Base-by-base conservation (phyloP, 2,888 invertebrate species). In the Gryllus longicercus region DNA sequence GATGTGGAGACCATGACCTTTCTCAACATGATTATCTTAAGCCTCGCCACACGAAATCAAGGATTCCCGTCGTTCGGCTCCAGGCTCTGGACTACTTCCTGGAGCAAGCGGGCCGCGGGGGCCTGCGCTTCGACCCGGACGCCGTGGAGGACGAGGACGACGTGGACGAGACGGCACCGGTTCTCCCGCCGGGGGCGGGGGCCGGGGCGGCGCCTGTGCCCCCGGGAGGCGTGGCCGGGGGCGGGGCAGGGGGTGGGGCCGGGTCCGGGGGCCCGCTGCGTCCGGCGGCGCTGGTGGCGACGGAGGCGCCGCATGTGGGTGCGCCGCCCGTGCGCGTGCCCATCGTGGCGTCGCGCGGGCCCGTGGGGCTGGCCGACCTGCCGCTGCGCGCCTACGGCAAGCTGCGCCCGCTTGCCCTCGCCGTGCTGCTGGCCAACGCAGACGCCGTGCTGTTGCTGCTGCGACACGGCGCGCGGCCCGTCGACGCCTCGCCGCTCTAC, bases 301-400 rank as follows among this genome's bases (percentile, higher is more conserved):
- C n/a, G 38, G 38, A 38, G 63, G n/a, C 63, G 63, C 14, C 14
- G 63, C 14, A 63, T 11, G n/a, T 0, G 63, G n/a, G 63, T 1
- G n/a, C 14, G 16, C 16, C 63, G 16, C 16, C 63, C 16, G 63
- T n/a, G 16, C 16, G 16, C n/a, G 63, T n/a, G 8, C 16, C 16
- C 8, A 4, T n/a, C 11, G 16, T 14, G 16, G 63, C 4, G 16
- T 14, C 63, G 63, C 63, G 63, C n/a, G 63, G 63, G n/a, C 50
- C 16, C 18, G 85, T 88, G 82, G 88, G 92, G 76, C 93, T 95
- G 84, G 92, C 95, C 82, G 95, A 96, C 85, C 91, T 95, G 2
- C 94, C 95, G 16, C 91, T 96, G 86, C 94, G 94, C 85, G 94
- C 94, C 81, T 95, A 95, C 84, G 94, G 95, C 0, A 90, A 90